Conservation (phyloP, 2,797 vertebrate species). For the Fringilla coelebs region DNA sequence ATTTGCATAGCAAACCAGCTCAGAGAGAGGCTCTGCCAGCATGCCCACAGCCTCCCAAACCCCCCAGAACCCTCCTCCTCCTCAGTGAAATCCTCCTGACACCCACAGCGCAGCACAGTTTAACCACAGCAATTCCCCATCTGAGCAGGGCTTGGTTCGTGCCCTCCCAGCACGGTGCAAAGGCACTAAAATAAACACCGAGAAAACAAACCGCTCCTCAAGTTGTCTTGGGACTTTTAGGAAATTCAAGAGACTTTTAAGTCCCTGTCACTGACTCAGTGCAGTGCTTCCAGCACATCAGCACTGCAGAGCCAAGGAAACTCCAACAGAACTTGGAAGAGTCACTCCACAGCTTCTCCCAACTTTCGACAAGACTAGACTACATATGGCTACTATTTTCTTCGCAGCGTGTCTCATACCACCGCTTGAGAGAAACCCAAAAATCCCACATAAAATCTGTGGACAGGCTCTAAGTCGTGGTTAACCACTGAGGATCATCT, state of each 20-base stretch:
- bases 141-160: accelerated
- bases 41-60: not conserved
- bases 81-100: not conserved
- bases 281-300: not conserved
- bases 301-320: not conserved
- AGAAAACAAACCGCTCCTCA: not conserved
- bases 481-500: not conserved
- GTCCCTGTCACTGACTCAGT: not conserved
- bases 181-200: not conserved
- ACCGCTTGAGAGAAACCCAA: not conserved
- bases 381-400: not conserved
- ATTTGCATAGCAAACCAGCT: constrained; percentile 46
- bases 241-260: not conserved
- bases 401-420: not conserved
- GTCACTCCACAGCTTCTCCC: not conserved
- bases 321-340: not conserved
- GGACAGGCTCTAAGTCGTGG: not conserved
- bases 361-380: not conserved
- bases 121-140: not conserved
- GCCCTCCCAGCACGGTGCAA: accelerated
- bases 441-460: constrained; percentile 25
- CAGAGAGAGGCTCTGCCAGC: not conserved
- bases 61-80: not conserved
- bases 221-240: not conserved
- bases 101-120: accelerated